Percentiles rank a stretch among this genome's conserved stretches.
These are phyloP conservation scores for Pseudorhombus dupliciocellatus DNA, from an alignment of 2,113 vertebrate genomes.

Conservation along the genomic window DNA sequence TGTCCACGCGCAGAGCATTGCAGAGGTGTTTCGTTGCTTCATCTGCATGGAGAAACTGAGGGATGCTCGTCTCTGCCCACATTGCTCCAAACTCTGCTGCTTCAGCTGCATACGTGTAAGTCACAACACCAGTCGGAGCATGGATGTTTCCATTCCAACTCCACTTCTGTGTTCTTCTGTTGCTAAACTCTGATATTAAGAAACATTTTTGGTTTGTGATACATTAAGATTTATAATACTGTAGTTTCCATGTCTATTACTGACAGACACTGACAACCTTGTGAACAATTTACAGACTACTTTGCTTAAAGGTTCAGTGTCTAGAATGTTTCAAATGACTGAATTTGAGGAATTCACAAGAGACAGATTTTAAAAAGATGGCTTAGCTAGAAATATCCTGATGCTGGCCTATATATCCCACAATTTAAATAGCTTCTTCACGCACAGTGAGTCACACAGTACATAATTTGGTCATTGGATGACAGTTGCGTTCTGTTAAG, in stretches of 20 bases:
- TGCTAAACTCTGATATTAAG: not conserved
- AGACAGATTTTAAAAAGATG: too few relatives aligned
- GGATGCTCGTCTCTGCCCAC: constrained; percentile 95
- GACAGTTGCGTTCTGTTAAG: not conserved
- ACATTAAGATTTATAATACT: too few relatives aligned
- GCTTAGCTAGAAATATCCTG: too few relatives aligned
- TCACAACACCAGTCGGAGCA: not conserved
- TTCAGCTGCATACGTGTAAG: constrained; percentile 98
- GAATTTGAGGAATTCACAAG: not conserved
- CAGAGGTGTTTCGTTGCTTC: constrained; percentile 98
- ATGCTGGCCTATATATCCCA: too few relatives aligned
- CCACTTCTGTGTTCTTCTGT: not conserved
- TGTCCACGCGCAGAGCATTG: constrained; percentile 87
- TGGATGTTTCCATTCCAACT: not conserved
- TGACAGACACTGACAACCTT: too few relatives aligned
- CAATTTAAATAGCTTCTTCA: too few relatives aligned
- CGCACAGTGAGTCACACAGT: not conserved
- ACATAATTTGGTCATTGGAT: not conserved
- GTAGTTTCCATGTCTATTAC: too few relatives aligned
- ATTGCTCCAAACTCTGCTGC: constrained; percentile 99
- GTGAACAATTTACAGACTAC: too few relatives aligned
- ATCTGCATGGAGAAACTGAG: constrained; percentile 99
- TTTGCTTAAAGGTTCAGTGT: too few relatives aligned
- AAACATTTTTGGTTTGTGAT: not conserved
- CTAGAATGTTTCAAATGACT: too few relatives aligned